Conservation (phyloP, 2,797 vertebrate genomes). For the Morelia viridis region DNA sequence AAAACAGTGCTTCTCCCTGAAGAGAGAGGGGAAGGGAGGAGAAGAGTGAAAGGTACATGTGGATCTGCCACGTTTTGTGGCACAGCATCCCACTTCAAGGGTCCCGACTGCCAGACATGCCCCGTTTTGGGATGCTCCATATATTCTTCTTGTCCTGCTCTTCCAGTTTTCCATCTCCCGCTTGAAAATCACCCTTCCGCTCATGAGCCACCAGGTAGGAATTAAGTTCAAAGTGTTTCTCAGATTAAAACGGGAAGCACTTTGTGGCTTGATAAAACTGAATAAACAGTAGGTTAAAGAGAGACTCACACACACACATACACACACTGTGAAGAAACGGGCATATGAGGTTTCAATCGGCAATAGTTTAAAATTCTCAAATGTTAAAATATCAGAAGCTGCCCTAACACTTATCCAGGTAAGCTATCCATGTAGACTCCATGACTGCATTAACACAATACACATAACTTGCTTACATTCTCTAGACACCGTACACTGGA, state of each 20-base stretch:
- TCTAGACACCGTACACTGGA: too few relatives aligned
- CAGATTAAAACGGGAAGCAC: too few relatives aligned
- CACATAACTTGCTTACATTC: too few relatives aligned
- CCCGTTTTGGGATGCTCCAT: not conserved
- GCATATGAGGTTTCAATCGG: not conserved
- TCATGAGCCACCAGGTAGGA: too few relatives aligned
- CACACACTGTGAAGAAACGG: not conserved
- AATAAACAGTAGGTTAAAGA: not conserved
- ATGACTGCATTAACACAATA: too few relatives aligned
- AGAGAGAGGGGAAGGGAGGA: too few relatives aligned
- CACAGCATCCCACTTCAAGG: not conserved
- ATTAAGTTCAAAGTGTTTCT: too few relatives aligned
- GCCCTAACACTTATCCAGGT: not conserved
- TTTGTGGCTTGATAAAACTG: too few relatives aligned
- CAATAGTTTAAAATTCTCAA: not conserved
- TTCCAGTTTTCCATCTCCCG: not conserved
- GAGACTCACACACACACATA: not conserved
- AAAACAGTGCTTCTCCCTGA: not conserved
- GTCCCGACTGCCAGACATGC: not conserved
- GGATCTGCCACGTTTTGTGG: too few relatives aligned
- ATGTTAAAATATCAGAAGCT: not conserved
- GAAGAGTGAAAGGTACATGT: not conserved
- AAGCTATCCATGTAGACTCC: too few relatives aligned
- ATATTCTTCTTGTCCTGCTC: too few relatives aligned
- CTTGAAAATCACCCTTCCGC: not conserved